Evolutionary conservation across 2,113 vertebrate species (phyloP).

Genomic region (Coryphaenoides rupestris): DNA sequence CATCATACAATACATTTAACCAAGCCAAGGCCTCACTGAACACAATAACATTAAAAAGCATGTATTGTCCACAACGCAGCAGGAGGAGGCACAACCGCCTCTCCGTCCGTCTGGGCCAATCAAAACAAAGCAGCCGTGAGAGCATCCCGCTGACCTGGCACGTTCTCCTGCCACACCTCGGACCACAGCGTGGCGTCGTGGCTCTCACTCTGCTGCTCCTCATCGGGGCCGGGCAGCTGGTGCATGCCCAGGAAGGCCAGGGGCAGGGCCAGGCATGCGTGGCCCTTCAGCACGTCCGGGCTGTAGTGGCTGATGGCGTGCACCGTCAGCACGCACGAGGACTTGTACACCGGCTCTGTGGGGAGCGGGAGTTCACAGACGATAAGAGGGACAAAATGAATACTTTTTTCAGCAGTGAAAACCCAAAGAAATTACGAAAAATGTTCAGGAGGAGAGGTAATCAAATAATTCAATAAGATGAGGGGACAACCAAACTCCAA

Average conservation of each 20-base stretch:
- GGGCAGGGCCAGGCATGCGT: constrained; percentile 84
- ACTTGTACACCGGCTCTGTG: constrained; percentile 85
- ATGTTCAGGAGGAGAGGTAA: neutral
- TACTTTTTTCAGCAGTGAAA: too few relatives aligned
- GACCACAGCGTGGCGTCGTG: constrained; percentile 84
- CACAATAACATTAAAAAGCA: too few relatives aligned
- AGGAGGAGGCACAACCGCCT: too few relatives aligned
- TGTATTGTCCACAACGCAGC: too few relatives aligned
- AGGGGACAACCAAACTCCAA: neutral
- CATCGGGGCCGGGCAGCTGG: constrained; percentile 79
- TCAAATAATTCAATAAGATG: neutral
- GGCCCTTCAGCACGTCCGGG: constrained; percentile 90
- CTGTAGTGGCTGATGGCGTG: constrained; percentile 95
- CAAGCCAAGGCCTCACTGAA: too few relatives aligned
- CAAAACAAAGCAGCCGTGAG: too few relatives aligned
- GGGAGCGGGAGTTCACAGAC: neutral
- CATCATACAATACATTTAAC: too few relatives aligned
- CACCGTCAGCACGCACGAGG: constrained; percentile 82
- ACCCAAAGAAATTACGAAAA: neutral
- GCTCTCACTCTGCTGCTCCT: constrained; percentile 87
- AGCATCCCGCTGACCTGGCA: constrained; percentile 79
- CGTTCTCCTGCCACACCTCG: constrained; percentile 98
- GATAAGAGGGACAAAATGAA: neutral
- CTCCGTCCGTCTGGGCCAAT: too few relatives aligned
- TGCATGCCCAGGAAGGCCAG: constrained; percentile 98